phyloP scores from a whole-genome alignment of 2,113 vertebrate genomes.

The Petaurus breviceps region DNA sequence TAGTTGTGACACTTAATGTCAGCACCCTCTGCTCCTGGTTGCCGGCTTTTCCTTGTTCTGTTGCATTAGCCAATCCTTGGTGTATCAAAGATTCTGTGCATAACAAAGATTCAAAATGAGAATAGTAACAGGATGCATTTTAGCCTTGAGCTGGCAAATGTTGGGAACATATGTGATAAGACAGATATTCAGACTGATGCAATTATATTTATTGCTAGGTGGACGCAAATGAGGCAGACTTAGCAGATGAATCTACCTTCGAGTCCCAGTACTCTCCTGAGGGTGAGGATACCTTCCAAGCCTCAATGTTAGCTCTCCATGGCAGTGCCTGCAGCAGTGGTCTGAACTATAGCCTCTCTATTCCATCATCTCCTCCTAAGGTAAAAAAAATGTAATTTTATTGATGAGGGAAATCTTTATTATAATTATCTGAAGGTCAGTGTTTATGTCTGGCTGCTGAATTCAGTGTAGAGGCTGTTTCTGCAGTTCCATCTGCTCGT shows the following conservation, averaged over 20 bases:
- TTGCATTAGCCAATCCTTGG: background rate
- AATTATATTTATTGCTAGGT: conserved; percentile 87
- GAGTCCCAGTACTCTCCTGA: conserved; percentile 85
- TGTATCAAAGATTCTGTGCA: background rate
- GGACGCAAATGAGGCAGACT: conserved; percentile 89
- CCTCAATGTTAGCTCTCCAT: conserved; percentile 88
- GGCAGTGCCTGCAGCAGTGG: conserved; percentile 86
- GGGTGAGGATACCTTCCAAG: conserved; percentile 87
- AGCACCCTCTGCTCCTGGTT: background rate
- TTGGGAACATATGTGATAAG: conserved; percentile 36
- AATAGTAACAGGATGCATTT: background rate
- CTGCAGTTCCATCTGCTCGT: conserved; percentile 15
- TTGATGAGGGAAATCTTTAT: conserved; percentile 14
- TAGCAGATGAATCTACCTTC: conserved; percentile 87
- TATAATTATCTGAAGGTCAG: conserved; percentile 4
- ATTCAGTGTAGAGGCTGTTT: conserved; percentile 36
- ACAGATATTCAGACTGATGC: conserved; percentile 58
- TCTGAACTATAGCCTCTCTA: conserved; percentile 80
- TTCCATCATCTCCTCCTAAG: conserved; percentile 87
- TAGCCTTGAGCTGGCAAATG: conserved; percentile 5
- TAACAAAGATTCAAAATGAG: background rate
- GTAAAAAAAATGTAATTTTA: conserved; percentile 81
- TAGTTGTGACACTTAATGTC: background rate
- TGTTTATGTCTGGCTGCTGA: background rate
- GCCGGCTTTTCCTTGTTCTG: background rate